A percentile compares a stretch with the other conserved stretches of the same genome.
These are phyloP conservation scores for Agrotis ipsilon DNA, from an alignment of 2,888 invertebrate genomes.

Conservation along the genomic window DNA sequence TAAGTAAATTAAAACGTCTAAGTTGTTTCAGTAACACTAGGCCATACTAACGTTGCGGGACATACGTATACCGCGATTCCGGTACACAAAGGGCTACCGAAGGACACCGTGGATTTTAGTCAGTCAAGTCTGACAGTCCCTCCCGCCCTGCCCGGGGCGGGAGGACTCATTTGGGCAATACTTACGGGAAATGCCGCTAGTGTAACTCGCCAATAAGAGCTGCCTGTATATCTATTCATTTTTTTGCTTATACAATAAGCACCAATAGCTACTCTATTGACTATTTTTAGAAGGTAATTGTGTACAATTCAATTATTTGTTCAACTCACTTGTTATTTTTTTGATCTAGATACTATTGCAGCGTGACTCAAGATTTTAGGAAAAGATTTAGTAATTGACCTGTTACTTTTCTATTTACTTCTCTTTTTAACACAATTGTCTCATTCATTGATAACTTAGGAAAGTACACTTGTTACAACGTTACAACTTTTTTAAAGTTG, in stretches of 20 bases:
- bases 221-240: neutral
- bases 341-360: constrained; percentile 20
- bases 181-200: too few species aligned
- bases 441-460: neutral
- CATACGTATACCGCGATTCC: too few species aligned
- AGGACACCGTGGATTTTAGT: too few species aligned
- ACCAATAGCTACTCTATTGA: constrained; percentile 11
- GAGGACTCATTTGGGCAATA: too few species aligned
- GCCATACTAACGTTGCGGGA: too few species aligned
- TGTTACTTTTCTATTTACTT: neutral
- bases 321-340: neutral
- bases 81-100: too few species aligned
- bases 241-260: constrained; percentile 1
- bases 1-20: too few species aligned
- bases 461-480: too few species aligned
- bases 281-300: constrained; percentile 50
- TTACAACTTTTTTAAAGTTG: neutral
- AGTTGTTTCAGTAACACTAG: too few species aligned
- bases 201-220: too few species aligned
- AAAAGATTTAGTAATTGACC: constrained; percentile 12
- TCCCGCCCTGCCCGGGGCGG: too few species aligned
- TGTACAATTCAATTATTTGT: constrained; percentile 47
- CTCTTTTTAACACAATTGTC: neutral
- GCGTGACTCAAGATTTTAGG: constrained; percentile 17
- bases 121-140: too few species aligned